phyloP scores from a whole-genome alignment of 2,888 invertebrate genomes.

The Apotomis capreana region DNA sequence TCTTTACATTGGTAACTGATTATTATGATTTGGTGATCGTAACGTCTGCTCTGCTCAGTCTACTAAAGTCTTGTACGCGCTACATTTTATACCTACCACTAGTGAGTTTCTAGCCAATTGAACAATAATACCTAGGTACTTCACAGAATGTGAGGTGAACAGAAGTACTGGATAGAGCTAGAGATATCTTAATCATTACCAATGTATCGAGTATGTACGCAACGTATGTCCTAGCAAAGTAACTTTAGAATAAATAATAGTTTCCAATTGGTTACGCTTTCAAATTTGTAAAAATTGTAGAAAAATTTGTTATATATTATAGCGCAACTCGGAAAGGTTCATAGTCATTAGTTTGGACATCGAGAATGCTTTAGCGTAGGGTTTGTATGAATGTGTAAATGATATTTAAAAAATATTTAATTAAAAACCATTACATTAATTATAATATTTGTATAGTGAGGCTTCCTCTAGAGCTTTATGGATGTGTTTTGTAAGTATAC shows the following conservation, averaged over 20 bases:
- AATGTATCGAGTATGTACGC: constrained; percentile 33
- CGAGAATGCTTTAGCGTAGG: constrained; percentile 76
- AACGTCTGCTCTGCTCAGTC: too few relatives aligned
- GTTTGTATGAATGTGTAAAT: constrained; percentile 78
- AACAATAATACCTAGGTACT: too few relatives aligned
- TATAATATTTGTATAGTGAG: constrained; percentile 77
- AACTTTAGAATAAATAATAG: constrained; percentile 32
- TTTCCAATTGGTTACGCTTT: constrained; percentile 55
- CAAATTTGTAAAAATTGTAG: constrained; percentile 55
- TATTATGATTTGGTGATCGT: too few relatives aligned
- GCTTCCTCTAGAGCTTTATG: constrained; percentile 82
- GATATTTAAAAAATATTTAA: constrained; percentile 73
- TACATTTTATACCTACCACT: too few relatives aligned
- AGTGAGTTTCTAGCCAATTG: too few relatives aligned
- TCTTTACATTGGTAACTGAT: too few relatives aligned
- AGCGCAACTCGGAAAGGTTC: constrained; percentile 53
- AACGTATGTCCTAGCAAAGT: constrained; percentile 31
- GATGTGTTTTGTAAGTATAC: constrained; percentile 78
- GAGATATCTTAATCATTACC: neutral
- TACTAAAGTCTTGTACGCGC: too few relatives aligned
- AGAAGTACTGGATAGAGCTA: too few relatives aligned
- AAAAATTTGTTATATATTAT: constrained; percentile 56
- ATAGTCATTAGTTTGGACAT: constrained; percentile 65
- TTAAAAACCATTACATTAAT: constrained; percentile 60
- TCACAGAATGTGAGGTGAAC: too few relatives aligned